Evolutionary conservation across 2,113 vertebrate species (phyloP).

Genomic region (Paramormyrops kingsleyae): DNA sequence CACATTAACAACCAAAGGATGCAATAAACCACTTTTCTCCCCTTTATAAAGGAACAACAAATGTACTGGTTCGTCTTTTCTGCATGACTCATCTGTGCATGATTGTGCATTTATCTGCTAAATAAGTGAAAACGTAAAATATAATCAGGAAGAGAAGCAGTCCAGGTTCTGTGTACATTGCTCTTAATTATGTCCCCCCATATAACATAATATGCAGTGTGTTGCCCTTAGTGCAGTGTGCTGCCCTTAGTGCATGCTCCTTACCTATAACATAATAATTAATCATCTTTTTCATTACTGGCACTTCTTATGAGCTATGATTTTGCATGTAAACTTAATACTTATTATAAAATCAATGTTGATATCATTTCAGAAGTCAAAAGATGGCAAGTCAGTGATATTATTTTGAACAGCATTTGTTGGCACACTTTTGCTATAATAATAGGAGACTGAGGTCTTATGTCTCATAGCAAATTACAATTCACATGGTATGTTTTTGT

Average conservation of each 20-base stretch:
- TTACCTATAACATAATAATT: neutral
- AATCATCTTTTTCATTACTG: neutral
- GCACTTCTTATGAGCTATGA: neutral
- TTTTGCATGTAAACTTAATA: neutral
- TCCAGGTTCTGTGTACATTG: neutral
- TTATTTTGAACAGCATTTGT: neutral
- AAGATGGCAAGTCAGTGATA: neutral
- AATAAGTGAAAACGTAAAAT: neutral
- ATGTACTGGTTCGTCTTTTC: neutral
- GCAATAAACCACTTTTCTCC: neutral
- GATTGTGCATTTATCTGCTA: neutral
- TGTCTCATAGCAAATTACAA: neutral
- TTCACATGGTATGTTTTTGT: neutral
- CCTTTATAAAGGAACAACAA: neutral
- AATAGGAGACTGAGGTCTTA: neutral
- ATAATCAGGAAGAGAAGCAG: neutral
- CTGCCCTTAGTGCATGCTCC: too few species aligned
- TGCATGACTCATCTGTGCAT: neutral
- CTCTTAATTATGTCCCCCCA: neutral
- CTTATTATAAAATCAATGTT: neutral
- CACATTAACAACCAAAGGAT: neutral
- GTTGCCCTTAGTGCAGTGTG: too few species aligned
- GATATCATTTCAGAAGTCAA: neutral
- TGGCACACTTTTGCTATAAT: neutral
- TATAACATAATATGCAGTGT: too few species aligned